Evolutionary conservation across 2,113 vertebrate genomes (phyloP).

Genomic region (Hystrix brachyura): DNA sequence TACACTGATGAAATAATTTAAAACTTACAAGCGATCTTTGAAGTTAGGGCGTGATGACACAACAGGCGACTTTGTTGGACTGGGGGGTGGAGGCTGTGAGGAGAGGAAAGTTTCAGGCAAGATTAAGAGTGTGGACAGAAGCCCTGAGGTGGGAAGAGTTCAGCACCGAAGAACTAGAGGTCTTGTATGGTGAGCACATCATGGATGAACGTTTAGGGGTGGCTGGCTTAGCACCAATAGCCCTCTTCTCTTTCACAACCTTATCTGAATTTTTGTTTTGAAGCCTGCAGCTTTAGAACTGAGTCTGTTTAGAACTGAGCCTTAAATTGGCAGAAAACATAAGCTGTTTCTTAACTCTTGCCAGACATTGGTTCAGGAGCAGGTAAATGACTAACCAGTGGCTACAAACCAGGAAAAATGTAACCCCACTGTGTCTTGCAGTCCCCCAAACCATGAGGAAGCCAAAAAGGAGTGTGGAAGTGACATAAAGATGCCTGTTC

Average conservation of each 20-base stretch:
- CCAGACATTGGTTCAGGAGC: not conserved
- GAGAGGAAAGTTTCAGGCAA: not conserved
- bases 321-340: conserved; percentile 44
- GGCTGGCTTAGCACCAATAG: not conserved
- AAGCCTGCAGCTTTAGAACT: conserved; percentile 22
- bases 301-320: conserved; percentile 7
- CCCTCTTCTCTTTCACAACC: not conserved
- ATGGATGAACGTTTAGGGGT: conserved; percentile 16
- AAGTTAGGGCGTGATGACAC: not conserved
- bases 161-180: not conserved
- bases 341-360: conserved; percentile 10
- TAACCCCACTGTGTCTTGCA: not conserved
- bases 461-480: not conserved
- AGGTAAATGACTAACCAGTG: conserved; percentile 14
- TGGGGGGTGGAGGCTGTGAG: not conserved
- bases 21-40: conserved; percentile 29
- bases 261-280: conserved; percentile 50
- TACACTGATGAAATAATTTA: conserved; percentile 40
- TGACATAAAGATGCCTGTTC: conserved; percentile 7
- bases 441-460: not conserved
- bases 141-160: not conserved
- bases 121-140: not conserved
- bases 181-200: not conserved
- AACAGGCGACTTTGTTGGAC: not conserved
- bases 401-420: conserved; percentile 25